Conservation (phyloP, 1,140 invertebrate species). For the Ptiloglossa arizonensis region DNA sequence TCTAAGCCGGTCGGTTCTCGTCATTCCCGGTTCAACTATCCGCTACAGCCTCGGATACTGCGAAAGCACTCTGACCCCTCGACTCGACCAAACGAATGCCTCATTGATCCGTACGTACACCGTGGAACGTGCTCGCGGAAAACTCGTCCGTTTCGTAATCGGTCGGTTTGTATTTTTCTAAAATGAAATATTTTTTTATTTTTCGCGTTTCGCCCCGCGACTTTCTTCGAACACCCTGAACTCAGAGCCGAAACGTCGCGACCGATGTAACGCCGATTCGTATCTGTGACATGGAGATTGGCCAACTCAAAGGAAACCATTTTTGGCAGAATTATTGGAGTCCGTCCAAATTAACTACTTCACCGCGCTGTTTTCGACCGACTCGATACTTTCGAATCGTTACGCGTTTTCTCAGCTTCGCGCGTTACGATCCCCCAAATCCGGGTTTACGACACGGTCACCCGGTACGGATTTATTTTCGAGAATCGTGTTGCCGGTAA, state of each 20-base stretch:
- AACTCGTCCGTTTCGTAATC: not conserved
- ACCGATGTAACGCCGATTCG: slow-evolving; percentile 31
- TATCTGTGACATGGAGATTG: not conserved
- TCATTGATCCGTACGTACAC: slow-evolving; percentile 24
- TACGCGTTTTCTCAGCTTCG: not conserved
- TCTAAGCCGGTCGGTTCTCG: not conserved
- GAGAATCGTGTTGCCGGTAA: no score
- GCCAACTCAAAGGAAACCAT: slow-evolving; percentile 23
- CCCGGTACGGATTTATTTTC: no score
- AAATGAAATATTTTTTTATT: no score
- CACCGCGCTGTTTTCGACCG: not conserved
- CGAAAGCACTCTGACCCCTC: not conserved
- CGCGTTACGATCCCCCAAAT: no score
- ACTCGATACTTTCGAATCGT: not conserved
- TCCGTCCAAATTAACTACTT: slow-evolving; percentile 41
- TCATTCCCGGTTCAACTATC: slow-evolving; percentile 16
- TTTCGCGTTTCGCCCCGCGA: no score
- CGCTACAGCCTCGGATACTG: not conserved
- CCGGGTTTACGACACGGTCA: no score
- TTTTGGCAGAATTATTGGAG: slow-evolving; percentile 42
- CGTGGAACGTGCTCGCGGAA: not conserved
- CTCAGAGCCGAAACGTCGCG: not conserved
- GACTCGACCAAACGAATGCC: slow-evolving; percentile 45
- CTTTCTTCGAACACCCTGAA: not conserved
- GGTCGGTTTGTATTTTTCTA: not conserved